These are phyloP conservation scores for Hyles euphorbiae DNA, from an alignment of 1,140 invertebrate species.

Conservation along the genomic window DNA sequence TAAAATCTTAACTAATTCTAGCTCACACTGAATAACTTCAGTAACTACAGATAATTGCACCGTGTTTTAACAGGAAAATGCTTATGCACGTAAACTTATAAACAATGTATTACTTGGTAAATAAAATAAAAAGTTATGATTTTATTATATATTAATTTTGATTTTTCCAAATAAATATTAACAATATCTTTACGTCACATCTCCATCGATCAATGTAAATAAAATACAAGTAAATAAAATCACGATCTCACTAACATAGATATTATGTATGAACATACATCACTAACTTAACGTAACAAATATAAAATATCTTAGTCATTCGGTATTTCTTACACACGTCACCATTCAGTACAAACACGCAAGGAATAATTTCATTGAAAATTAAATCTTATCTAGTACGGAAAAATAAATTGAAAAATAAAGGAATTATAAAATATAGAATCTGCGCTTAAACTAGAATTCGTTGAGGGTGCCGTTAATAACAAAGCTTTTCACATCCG, in stretches of 20 bases:
- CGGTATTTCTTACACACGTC: neutral
- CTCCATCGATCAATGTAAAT: neutral
- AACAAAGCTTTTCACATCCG: constrained; percentile 60
- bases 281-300: constrained; percentile 5
- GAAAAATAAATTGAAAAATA: constrained; percentile 19
- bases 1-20: constrained; percentile 25
- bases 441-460: constrained; percentile 28
- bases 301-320: constrained; percentile 4
- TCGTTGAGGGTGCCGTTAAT: constrained; percentile 50
- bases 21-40: constrained; percentile 5
- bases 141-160: constrained; percentile 58
- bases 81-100: constrained; percentile 38
- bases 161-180: constrained; percentile 50
- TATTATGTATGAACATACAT: constrained; percentile 15
- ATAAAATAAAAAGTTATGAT: constrained; percentile 36
- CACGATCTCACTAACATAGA: constrained; percentile 34
- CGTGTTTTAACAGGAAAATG: constrained; percentile 56
- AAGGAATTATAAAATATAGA: constrained; percentile 5
- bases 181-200: constrained; percentile 2
- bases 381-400: constrained; percentile 31
- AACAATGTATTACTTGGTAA: neutral
- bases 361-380: constrained; percentile 52
- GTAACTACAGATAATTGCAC: constrained; percentile 52
- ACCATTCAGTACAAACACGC: constrained; percentile 19
- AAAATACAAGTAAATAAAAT: constrained; percentile 23